Evolutionary conservation across 2,113 vertebrate genomes (phyloP), one percentile per base, ranked within the genome.

Genomic region (Sebastes schlegelii): DNA sequence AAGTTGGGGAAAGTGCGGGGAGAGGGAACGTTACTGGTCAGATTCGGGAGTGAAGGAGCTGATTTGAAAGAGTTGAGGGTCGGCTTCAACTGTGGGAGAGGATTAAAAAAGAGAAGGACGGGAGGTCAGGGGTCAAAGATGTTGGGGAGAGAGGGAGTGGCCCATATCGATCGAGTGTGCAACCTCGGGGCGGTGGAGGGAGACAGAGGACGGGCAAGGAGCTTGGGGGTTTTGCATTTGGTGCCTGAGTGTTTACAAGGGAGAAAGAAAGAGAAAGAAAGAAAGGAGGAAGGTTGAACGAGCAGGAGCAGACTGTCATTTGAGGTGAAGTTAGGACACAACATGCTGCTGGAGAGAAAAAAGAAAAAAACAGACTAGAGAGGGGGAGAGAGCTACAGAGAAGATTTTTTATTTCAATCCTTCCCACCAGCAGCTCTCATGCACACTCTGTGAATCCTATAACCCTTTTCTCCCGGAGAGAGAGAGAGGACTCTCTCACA

Each of bases 291-390:
- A 73, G 61, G 81, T 89, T 80, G 79, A 86, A 78, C 79, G 68
- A 90, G 92, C 78, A 75, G 88, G 89, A 90, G 74, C 70, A 93
- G 81, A 84, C 85, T 74, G 92, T 92, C 89, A 93, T 91, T 88
- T 70, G 70, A 91, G 91, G 88, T 87, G 78, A 92, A 86, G 88
- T 87, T 79, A 86, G 91, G 91, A 94, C 85, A 86, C 82, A 85
- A 88, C 89, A 93, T 93, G 92, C 88, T 60, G 57, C 87, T 48
- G 82, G 81, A 91, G 88, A 85, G 77, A 34, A 68, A 43, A 51
- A 14, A 76, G 23, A 71, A 70, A 66, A 66, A 64, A 80, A 79
- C 17, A 74, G 51, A 82, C 78, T 46, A 62, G 71, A 80, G 60
- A 34, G 57, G 49, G 52, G 19, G 42, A 71, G 68, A 90, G 72